A percentile compares a stretch with the other conserved stretches of the same genome.
Evolutionary conservation across 37 sponge, comb jelly and placozoan genomes (phyloP).

Genomic region (Theonella swinhoei): DNA sequence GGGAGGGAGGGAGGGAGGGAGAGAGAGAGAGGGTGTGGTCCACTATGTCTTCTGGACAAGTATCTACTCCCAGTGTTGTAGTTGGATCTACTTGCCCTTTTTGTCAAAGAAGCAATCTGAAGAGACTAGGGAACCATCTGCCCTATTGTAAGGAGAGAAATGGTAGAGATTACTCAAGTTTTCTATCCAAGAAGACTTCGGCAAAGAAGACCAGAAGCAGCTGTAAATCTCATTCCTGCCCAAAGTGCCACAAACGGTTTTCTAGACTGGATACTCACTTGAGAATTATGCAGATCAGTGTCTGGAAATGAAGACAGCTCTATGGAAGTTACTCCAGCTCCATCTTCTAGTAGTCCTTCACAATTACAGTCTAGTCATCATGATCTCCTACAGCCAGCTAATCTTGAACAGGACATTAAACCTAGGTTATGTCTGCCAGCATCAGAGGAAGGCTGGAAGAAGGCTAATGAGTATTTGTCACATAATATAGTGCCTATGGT

Average conservation of each 20-base stretch:
- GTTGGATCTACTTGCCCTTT: neutral
- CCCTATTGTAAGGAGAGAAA: slow-evolving; percentile 1
- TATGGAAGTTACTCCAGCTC: too few species aligned
- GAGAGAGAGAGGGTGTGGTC: neutral
- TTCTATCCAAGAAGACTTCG: slow-evolving; percentile 8
- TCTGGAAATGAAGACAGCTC: too few species aligned
- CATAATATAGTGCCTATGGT: neutral
- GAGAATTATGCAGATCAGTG: too few species aligned
- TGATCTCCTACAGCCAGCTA: neutral
- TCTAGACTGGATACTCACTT: slow-evolving; percentile 12
- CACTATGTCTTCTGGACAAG: neutral
- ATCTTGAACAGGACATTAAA: neutral
- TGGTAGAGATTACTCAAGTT: slow-evolving; percentile 6
- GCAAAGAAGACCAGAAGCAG: neutral
- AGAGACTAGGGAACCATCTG: slow-evolving; percentile 15
- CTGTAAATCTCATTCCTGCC: neutral
- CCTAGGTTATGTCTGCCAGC: neutral
- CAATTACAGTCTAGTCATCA: neutral
- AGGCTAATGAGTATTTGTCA: neutral
- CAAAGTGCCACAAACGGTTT: slow-evolving; percentile 10
- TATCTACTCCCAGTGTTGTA: neutral
- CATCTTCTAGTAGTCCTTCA: neutral
- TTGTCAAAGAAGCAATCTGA: neutral
- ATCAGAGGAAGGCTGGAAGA: neutral
- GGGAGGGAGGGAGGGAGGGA: too few species aligned